These are phyloP conservation scores for Crypturellus tataupa DNA, from an alignment of 2,797 vertebrate species.

Conservation along the genomic window DNA sequence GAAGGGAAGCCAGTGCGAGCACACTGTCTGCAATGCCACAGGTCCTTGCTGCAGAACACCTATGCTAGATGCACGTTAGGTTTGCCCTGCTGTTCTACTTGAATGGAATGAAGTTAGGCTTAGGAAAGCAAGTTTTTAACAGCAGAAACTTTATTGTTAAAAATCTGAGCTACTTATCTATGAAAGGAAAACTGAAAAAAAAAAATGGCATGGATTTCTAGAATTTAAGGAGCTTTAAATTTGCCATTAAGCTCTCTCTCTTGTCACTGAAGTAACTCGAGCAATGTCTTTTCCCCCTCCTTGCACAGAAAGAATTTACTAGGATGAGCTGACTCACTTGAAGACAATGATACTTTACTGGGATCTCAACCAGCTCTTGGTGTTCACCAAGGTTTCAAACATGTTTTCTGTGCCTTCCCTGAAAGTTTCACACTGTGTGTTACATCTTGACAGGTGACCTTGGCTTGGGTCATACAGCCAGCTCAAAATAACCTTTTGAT, in stretches of 20 bases:
- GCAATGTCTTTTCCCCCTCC: not conserved
- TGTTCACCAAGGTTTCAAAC: not conserved
- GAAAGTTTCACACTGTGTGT: not conserved
- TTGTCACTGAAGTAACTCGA: not conserved
- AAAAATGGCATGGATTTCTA: not conserved
- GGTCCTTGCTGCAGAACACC: not conserved
- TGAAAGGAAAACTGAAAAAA: not conserved
- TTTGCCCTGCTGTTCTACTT: not conserved
- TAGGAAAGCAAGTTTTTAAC: not conserved
- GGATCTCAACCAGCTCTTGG: not conserved
- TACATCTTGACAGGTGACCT: not conserved
- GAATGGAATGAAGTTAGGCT: not conserved
- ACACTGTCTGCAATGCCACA: not conserved
- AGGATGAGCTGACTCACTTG: not conserved
- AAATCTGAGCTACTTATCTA: not conserved
- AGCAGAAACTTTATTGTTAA: not conserved
- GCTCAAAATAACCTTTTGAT: not conserved
- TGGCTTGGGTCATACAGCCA: not conserved
- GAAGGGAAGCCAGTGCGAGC: not conserved
- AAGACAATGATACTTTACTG: not conserved
- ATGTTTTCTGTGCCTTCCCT: not conserved
- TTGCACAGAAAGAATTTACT: not conserved
- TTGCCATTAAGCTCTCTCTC: not conserved
- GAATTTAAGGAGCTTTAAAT: not conserved
- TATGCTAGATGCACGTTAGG: rapidly evolving